Base-by-base conservation (phyloP, 2,113 vertebrate genomes). In the Mustela lutreola region DNA sequence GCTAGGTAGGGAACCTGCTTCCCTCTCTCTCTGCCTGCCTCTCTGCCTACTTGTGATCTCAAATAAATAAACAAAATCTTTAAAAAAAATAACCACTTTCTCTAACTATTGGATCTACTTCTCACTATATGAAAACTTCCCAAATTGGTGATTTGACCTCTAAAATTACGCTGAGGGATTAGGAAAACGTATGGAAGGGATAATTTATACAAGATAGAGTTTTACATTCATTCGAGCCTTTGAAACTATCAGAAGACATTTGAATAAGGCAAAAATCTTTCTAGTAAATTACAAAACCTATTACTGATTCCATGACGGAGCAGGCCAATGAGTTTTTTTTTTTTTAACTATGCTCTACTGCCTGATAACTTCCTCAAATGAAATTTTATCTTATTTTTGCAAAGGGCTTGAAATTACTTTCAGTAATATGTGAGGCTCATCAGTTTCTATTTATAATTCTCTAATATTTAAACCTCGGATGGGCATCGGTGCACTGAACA, bases 331-430 rank as follows among this genome's bases (percentile, higher is more conserved):
- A 95, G 62, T 87, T 97, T 97, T 95, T 97, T 95, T 97, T 97
- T 95, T 87, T 97, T 97, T 95, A 95, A 97, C 73, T 95, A 73
- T n/a, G 42, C 79, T 97, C 79, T 67, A 39, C 70, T 96, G 82
- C 87, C 42, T 96, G 93, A 94, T 97, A 89, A 95, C 60, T 70
- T 96, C 81, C 50, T 92, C 1, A 15, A 97, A 80, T 91, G 50
- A 81, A 93, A 90, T 98, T 96, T 94, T 93, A 86, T 83, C 75
- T 93, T 95, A 75, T 67, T 96, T 92, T 96, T 90, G 56, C 80
- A 88, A 96, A 94, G 62, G 45, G 31, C n/a, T 96, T 96, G 50
- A 96, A 96, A 98, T 97, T 96, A 94, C 75, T 93, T 97, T 26
- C 14, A 87, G 83, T 86, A 90, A 92, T 94, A 89, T 53, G 33